These are phyloP conservation scores for Paelopatides confundens DNA, from an alignment of 53 echinoderm and acorn worm genomes.

Conservation along the genomic window DNA sequence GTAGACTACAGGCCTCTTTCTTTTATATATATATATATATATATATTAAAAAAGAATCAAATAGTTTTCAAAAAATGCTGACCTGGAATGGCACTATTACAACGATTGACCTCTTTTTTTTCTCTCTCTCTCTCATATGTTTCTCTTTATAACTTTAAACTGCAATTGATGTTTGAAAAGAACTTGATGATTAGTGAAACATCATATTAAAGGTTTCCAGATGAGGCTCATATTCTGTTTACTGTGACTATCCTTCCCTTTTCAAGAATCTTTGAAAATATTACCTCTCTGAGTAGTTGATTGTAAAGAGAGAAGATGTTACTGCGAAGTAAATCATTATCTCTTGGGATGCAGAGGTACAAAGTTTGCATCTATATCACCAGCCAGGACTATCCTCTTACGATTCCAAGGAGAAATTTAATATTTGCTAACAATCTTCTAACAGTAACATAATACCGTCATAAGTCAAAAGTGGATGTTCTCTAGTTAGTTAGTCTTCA, in stretches of 20 bases:
- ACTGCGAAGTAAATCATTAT: slow-evolving; percentile 28
- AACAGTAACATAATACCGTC: slow-evolving; percentile 1
- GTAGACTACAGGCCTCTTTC: neutral
- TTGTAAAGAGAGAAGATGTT: slow-evolving; percentile 31
- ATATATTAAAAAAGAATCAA: neutral
- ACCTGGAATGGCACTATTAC: neutral
- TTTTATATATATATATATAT: neutral
- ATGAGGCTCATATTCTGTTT: slow-evolving; percentile 31
- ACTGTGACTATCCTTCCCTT: neutral
- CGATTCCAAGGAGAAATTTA: slow-evolving; percentile 28
- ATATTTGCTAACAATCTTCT: slow-evolving; percentile 36
- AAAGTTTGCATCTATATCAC: slow-evolving; percentile 23
- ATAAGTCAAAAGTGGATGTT: neutral
- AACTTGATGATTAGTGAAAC: slow-evolving; percentile 11
- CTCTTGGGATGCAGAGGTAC: slow-evolving; percentile 25
- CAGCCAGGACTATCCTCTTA: slow-evolving; percentile 14
- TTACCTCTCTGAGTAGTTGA: slow-evolving; percentile 20
- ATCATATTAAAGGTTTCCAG: slow-evolving; percentile 19
- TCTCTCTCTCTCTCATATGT: neutral
- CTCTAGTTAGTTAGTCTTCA: neutral
- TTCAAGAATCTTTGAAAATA: slow-evolving; percentile 35
- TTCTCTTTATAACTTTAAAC: neutral
- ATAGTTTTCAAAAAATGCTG: neutral
- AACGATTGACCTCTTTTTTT: neutral
- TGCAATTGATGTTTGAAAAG: neutral